Conservation (phyloP, 2,797 vertebrate genomes). For the Eupleurogrammus muticus region DNA sequence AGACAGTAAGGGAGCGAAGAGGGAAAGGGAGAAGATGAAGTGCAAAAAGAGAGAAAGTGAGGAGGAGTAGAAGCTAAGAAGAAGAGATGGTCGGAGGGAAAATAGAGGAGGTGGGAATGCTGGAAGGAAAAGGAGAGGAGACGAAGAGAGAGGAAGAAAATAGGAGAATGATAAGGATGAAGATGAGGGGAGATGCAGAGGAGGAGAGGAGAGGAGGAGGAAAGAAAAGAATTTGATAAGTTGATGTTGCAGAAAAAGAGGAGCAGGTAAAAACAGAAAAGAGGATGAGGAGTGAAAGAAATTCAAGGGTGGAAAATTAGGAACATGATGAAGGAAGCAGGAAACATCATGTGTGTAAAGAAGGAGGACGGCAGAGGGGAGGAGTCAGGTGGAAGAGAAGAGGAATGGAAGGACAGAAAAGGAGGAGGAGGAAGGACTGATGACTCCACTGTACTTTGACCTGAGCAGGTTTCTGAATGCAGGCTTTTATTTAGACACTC, state of each 20-base stretch:
- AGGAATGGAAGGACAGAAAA: neutral
- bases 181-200: neutral
- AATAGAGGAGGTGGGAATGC: neutral
- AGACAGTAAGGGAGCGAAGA: neutral
- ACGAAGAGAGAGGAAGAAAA: too few species aligned
- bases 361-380: neutral
- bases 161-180: neutral
- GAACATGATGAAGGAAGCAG: too few species aligned
- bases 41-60: too few species aligned
- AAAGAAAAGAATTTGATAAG: neutral
- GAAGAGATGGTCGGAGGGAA: neutral
- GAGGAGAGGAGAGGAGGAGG: too few species aligned
- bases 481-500: too few species aligned
- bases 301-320: neutral
- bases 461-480: too few species aligned
- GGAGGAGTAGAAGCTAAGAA: neutral
- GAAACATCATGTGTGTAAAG: too few species aligned
- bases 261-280: neutral
- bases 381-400: neutral
- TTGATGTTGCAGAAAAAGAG: too few species aligned
- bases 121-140: neutral
- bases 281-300: too few species aligned
- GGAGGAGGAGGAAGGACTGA: neutral
- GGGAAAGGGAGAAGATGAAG: too few species aligned
- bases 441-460: too few species aligned